Evolutionary conservation across 2,888 invertebrate species (phyloP).

Genomic region (Heliconius sara): DNA sequence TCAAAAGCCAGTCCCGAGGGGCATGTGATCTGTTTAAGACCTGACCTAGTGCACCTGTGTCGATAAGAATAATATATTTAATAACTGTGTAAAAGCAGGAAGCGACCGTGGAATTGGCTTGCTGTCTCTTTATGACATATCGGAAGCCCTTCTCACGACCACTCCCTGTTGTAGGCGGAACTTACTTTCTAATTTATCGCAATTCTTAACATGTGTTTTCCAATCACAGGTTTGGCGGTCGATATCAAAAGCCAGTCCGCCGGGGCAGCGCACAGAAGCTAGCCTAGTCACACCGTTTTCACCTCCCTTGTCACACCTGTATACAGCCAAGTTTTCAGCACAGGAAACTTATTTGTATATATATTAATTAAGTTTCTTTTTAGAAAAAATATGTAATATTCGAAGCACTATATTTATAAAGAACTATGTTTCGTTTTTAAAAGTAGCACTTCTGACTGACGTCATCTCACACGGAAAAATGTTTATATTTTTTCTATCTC

Average conservation of each 20-base stretch:
- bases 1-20: slow-evolving; percentile 98
- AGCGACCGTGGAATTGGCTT: slow-evolving; percentile 77
- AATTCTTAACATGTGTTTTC: slow-evolving; percentile 98
- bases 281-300: slow-evolving; percentile 94
- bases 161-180: slow-evolving; percentile 76
- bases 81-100: slow-evolving; percentile 69
- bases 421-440: not conserved
- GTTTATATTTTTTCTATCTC: not conserved
- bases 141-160: slow-evolving; percentile 78
- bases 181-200: slow-evolving; percentile 97
- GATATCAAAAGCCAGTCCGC: slow-evolving; percentile 96
- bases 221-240: slow-evolving; percentile 97
- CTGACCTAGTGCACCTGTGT: slow-evolving; percentile 96
- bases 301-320: slow-evolving; percentile 95
- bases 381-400: not conserved
- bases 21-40: slow-evolving; percentile 98
- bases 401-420: not conserved
- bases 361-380: not conserved
- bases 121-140: slow-evolving; percentile 52
- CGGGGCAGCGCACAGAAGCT: slow-evolving; percentile 94
- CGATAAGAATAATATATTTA: slow-evolving; percentile 83
- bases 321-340: slow-evolving; percentile 76
- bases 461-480: not conserved
- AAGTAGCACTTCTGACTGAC: not conserved
- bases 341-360: slow-evolving; percentile 31